Base-by-base conservation (phyloP, 1,140 invertebrate species). In the Lutraria rhynchaena region DNA sequence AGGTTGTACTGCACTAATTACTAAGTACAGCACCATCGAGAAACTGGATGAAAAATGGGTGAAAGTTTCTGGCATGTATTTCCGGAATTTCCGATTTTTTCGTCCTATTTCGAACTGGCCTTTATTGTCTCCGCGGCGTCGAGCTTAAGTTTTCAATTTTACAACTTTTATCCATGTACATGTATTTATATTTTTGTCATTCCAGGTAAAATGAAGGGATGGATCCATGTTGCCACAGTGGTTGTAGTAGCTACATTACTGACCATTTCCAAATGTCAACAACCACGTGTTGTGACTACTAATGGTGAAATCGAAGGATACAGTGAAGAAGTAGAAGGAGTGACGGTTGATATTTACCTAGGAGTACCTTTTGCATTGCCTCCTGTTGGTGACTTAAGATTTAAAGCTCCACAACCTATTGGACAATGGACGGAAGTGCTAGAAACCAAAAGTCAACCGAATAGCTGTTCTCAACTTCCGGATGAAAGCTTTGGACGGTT, bases 301-400 rank as follows among this genome's bases (percentile, higher is more conserved):
- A 27, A 83, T 41, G 82, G 82, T 33, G 49, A 55, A 1, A 67
- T 83, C 24, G 41, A 73, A 53, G 82, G 82, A 33, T 57, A 53
- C 37, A 49, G 49, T 31, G 60, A 57, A 19, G 37, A 22, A 19
- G 22, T 78, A 17, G 22, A 51, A 31, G 58, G 22, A 9, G 61
- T 55, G 31, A 73, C 17, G 29, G 61, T 84, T 9, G 83, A 84
- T 35, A 81, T 73, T 70, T 99, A 98, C 91, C 94, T 97, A 17
- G 98, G 98, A 0, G 96, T 98, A 63, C 98, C 98, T 0, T 99
- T 99, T 90, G 98, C 98, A n/a, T 97, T 96, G 29, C 96, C 98
- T 41, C 98, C 98, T 5, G 93, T 97, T 0, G 97, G 97, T 15
- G 95, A 95, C 70, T 93, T 99, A 22, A 94, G 98, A 35, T 98